Percentiles rank a stretch among this genome's conserved stretches.
Evolutionary conservation across 2,888 invertebrate species (phyloP).

Genomic region (Rhimphoctona megacephalus): DNA sequence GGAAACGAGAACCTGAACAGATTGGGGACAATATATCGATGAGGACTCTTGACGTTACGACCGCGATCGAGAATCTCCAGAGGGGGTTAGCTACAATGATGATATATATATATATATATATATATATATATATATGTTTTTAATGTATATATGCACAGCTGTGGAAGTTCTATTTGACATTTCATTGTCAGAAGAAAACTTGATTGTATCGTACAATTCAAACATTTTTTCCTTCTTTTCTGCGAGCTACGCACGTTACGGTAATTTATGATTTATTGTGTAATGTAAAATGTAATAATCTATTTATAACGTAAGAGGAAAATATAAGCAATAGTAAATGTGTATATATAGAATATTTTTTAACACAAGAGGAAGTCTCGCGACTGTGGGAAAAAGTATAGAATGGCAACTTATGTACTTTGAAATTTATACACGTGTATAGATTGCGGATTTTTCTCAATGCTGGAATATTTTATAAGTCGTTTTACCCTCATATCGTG

Average conservation of each 20-base stretch:
- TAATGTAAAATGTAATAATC: constrained; percentile 11
- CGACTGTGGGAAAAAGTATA: constrained; percentile 46
- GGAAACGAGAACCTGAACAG: not conserved
- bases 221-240: not conserved
- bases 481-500: constrained; percentile 34
- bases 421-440: constrained; percentile 25
- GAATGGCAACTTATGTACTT: constrained; percentile 35
- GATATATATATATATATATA: not conserved
- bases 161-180: constrained; percentile 14
- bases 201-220: constrained; percentile 16
- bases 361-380: constrained; percentile 42
- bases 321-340: constrained; percentile 25
- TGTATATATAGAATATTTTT: constrained; percentile 17
- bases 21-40: constrained; percentile 52
- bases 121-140: too few relatives aligned
- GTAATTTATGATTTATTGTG: constrained; percentile 9
- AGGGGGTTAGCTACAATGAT: constrained; percentile 4
- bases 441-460: constrained; percentile 18
- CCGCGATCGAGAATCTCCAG: constrained; percentile 36
- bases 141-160: not conserved
- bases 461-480: constrained; percentile 18
- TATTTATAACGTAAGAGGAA: constrained; percentile 11
- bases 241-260: constrained; percentile 1
- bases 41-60: constrained; percentile 49
- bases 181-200: constrained; percentile 45